Percentiles rank a stretch among this genome's conserved stretches.
Evolutionary conservation across 2,113 vertebrate genomes (phyloP).

Genomic region (Oryzias woworae): DNA sequence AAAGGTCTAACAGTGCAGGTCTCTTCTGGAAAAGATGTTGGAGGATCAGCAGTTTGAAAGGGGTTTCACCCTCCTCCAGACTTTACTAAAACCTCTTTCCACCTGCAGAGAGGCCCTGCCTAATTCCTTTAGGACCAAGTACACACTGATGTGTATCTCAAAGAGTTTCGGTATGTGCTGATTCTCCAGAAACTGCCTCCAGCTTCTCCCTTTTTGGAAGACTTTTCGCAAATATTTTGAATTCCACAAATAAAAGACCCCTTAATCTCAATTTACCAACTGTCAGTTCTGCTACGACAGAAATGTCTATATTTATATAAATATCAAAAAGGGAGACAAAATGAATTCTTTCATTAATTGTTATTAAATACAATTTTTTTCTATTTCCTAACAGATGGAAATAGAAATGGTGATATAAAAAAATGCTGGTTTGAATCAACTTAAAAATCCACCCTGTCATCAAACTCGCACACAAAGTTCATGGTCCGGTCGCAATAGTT

Average conservation of each 20-base stretch:
- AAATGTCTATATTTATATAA: neutral
- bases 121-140: slow-evolving; percentile 13
- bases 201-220: slow-evolving; percentile 24
- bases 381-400: slow-evolving; percentile 8
- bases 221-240: slow-evolving; percentile 28
- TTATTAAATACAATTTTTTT: slow-evolving; percentile 12
- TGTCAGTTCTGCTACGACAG: slow-evolving; percentile 26
- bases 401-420: neutral
- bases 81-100: slow-evolving; percentile 5
- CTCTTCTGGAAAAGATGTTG: neutral
- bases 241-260: slow-evolving; percentile 23
- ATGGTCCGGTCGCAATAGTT: slow-evolving; percentile 87
- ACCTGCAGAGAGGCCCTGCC: neutral
- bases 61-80: neutral
- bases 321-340: neutral
- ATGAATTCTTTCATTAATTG: neutral
- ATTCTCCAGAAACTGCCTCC: slow-evolving; percentile 8
- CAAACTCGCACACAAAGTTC: slow-evolving; percentile 89
- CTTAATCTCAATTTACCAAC: slow-evolving; percentile 13
- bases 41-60: slow-evolving; percentile 5
- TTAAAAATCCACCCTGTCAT: slow-evolving; percentile 70
- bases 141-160: slow-evolving; percentile 11
- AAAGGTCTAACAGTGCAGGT: neutral
- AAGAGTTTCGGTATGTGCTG: slow-evolving; percentile 25
- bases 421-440: neutral